phyloP scores from a whole-genome alignment of 2,113 vertebrate species.

The Cryptomyrus ogoouensis region DNA sequence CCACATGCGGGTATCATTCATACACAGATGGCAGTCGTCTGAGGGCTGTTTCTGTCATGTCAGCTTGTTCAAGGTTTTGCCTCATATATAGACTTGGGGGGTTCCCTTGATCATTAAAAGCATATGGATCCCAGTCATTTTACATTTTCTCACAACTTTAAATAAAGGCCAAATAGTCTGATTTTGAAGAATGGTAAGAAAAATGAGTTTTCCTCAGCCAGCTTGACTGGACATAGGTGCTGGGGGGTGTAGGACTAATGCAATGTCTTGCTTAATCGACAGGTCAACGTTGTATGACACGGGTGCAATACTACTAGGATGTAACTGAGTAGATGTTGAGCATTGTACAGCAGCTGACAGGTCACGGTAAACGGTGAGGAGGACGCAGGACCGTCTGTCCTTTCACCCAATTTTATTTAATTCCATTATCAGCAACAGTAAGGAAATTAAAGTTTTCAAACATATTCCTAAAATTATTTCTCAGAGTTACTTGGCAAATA shows the following conservation, averaged over 20 bases:
- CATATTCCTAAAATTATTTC: constrained; percentile 33
- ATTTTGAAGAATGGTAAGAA: constrained; percentile 14
- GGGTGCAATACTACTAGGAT: constrained; percentile 9
- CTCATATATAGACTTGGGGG: not conserved
- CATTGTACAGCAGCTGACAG: constrained; percentile 38
- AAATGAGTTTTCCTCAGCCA: constrained; percentile 9
- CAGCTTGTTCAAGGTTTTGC: not conserved
- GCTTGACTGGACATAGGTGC: constrained; percentile 16
- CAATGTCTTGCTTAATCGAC: constrained; percentile 9
- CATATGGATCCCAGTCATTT: constrained; percentile 15
- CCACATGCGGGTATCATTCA: not conserved
- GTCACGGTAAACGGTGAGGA: constrained; percentile 32
- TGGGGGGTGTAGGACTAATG: constrained; percentile 39
- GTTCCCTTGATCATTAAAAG: constrained; percentile 1
- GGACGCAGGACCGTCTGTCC: constrained; percentile 43
- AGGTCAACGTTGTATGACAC: not conserved
- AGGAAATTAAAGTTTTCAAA: constrained; percentile 21
- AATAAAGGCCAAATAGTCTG: constrained; percentile 22
- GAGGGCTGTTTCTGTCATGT: not conserved
- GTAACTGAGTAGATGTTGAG: not conserved
- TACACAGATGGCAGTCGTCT: not conserved
- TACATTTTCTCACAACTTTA: constrained; percentile 7
- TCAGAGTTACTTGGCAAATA: constrained; percentile 52
- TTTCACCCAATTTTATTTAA: constrained; percentile 38
- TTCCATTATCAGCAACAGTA: constrained; percentile 42